Percentiles rank a stretch among this genome's conserved stretches.
These are phyloP conservation scores for Tinamus guttatus DNA, from an alignment of 2,113 vertebrate species.

Conservation along the genomic window DNA sequence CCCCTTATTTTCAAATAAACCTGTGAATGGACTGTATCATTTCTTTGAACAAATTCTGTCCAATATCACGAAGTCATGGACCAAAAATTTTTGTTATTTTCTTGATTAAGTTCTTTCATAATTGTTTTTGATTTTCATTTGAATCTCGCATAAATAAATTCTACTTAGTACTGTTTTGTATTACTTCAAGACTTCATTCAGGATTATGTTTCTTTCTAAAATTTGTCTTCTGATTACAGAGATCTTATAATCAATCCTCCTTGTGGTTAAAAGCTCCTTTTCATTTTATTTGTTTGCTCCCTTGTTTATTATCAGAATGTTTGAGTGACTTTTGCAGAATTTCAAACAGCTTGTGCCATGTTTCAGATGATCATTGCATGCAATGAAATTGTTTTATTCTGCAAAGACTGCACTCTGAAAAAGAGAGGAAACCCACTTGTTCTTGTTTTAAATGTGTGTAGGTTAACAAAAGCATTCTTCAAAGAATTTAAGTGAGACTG, in stretches of 20 bases:
- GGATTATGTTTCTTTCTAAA: not conserved
- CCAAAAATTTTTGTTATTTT: not conserved
- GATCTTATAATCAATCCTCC: not conserved
- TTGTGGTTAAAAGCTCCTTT: not conserved
- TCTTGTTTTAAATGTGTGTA: constrained; percentile 18
- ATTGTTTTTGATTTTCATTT: not conserved
- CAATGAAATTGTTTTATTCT: not conserved
- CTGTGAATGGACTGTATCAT: not conserved
- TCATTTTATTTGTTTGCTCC: not conserved
- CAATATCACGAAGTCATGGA: not conserved
- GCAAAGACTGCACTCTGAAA: not conserved
- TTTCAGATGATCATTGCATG: not conserved
- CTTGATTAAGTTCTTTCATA: not conserved
- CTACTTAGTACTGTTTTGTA: not conserved
- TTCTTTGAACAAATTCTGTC: not conserved
- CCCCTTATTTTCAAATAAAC: not conserved
- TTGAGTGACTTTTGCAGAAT: not conserved
- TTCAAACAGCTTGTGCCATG: not conserved
- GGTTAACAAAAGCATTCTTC: constrained; percentile 37
- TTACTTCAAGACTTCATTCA: not conserved
- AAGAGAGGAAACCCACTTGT: constrained; percentile 2
- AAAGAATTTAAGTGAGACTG: constrained; percentile 24
- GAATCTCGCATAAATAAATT: not conserved
- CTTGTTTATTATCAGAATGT: not conserved
- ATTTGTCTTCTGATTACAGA: not conserved